Evolutionary conservation across 2,888 invertebrate species (phyloP), one percentile per base, ranked within the genome.

Genomic region (Catocala fraxini): DNA sequence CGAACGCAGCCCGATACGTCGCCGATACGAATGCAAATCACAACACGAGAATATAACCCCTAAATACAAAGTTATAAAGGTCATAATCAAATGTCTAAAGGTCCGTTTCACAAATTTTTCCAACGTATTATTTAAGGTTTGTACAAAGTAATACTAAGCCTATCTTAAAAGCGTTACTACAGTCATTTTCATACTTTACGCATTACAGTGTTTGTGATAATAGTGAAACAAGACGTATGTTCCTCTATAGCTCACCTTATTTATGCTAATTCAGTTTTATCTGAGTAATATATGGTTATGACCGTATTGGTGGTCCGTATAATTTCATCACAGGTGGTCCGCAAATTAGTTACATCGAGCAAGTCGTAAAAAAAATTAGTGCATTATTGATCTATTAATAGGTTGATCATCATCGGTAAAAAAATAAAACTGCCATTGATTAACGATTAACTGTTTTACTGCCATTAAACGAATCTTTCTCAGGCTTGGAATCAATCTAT

Each of bases 1-100:
- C 80, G 82, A 88, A 89, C 87, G 84, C 82, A 84, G 81, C 75
- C 84, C 83, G 90, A 92, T 92, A 88, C 83, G 85, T 86, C 84
- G 84, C 83, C 83, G 90, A 88, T 89, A 89, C 83, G 80, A 87
- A 85, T 49, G 62, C 11, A 57, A 68, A 71, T 65, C 63, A 75
- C 55, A 43, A 62, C 68, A 77, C 63, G 63, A 61, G 41, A 82
- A 80, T 72, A 67, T 76, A 54, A 55, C 77, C 82, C 72, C 70
- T 86, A 77, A 67, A 53, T 39, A 49, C 9, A 51, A 63, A 33
- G 12, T 34, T 12, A 43, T 70, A 79, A 48, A 59, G 52, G 35
- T 49, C 42, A 63, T 59, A 73, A 65, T 79, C 51, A 57, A 48
- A 13, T 68, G 51, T 42, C 25, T 0, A 6, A 51, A 41, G 5